Percentiles rank a stretch among this genome's conserved stretches.
Evolutionary conservation across 2,113 vertebrate genomes (phyloP).

Genomic region (Illadopsis cleaveri): DNA sequence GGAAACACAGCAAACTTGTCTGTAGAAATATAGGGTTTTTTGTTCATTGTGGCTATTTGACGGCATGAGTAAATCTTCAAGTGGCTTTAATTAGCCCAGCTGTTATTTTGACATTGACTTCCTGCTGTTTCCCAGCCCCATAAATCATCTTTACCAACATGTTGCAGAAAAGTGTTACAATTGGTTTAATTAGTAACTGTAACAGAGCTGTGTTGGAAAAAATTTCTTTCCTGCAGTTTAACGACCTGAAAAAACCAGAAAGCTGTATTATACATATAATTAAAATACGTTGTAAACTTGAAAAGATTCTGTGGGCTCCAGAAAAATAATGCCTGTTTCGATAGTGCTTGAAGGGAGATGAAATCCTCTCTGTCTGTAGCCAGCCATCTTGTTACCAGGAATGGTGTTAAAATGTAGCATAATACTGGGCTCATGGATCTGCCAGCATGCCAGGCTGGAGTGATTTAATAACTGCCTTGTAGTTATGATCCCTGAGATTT

Average conservation of each 20-base stretch:
- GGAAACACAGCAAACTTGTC: background rate
- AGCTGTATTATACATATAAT: background rate
- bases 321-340: background rate
- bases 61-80: background rate
- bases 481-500: background rate
- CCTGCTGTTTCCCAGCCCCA: background rate
- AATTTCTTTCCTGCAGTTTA: background rate
- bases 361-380: background rate
- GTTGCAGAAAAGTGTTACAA: background rate
- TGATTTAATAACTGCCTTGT: background rate
- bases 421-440: background rate
- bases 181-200: constrained; percentile 31
- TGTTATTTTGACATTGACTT: background rate
- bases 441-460: background rate
- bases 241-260: background rate
- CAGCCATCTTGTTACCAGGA: background rate
- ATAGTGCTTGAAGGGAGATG: background rate
- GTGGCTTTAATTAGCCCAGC: background rate
- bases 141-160: background rate
- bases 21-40: background rate
- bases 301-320: background rate
- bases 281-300: background rate
- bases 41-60: background rate
- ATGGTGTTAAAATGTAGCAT: background rate
- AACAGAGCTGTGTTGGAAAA: background rate